These are phyloP conservation scores for Tenthredo mesomela DNA, from an alignment of 2,888 invertebrate genomes.

Conservation along the genomic window DNA sequence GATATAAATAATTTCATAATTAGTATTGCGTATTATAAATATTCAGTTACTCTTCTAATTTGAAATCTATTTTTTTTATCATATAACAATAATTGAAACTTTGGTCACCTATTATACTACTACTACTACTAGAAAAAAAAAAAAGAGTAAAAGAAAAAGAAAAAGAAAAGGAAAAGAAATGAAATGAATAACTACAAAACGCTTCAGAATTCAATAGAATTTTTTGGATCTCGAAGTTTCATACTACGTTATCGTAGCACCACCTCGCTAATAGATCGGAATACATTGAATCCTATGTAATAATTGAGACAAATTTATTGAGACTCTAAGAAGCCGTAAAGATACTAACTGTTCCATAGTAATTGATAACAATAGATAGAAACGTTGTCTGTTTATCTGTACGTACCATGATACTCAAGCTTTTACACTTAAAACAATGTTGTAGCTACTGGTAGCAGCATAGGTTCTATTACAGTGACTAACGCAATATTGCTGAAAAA, in stretches of 20 bases:
- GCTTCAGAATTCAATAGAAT: constrained; percentile 44
- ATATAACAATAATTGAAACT: constrained; percentile 37
- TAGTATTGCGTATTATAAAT: background rate
- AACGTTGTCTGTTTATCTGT: constrained; percentile 72
- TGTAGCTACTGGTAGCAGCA: constrained; percentile 66
- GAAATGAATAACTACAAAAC: background rate
- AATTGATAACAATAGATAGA: constrained; percentile 68
- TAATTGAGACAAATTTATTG: constrained; percentile 17
- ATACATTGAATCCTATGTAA: constrained; percentile 34
- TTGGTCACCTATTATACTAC: constrained; percentile 27
- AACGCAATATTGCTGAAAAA: constrained; percentile 57
- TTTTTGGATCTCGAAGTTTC: constrained; percentile 13
- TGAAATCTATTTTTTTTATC: constrained; percentile 36
- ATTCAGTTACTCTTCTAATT: constrained; percentile 41
- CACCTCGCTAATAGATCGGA: constrained; percentile 25
- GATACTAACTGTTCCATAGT: constrained; percentile 66
- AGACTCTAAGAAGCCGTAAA: constrained; percentile 52
- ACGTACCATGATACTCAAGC: constrained; percentile 75
- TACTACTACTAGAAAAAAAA: background rate
- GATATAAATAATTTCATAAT: background rate
- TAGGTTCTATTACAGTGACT: constrained; percentile 58
- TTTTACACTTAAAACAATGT: constrained; percentile 72
- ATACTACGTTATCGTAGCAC: constrained; percentile 35
- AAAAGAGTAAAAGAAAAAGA: background rate
- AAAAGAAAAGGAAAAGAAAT: background rate